These are phyloP conservation scores for Pammene aurita DNA, from an alignment of 2,888 invertebrate genomes.

Conservation along the genomic window DNA sequence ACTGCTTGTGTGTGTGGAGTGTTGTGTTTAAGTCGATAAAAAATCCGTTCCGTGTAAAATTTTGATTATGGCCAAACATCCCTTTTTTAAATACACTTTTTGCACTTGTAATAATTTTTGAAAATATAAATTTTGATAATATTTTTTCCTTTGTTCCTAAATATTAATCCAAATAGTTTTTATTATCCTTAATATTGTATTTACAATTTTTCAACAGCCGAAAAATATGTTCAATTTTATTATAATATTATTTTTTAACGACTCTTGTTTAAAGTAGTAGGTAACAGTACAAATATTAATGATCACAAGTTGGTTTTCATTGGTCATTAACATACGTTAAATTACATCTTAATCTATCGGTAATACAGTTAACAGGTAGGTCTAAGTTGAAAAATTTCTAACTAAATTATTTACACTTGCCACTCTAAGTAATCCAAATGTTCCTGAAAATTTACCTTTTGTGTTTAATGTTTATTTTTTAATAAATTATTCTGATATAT, in stretches of 20 bases:
- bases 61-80: slow-evolving; percentile 81
- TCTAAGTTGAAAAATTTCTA: slow-evolving; percentile 68
- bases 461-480: background rate
- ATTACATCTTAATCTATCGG: slow-evolving; percentile 79
- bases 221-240: slow-evolving; percentile 83
- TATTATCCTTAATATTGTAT: slow-evolving; percentile 83
- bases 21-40: slow-evolving; percentile 80
- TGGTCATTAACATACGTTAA: slow-evolving; percentile 84
- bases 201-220: slow-evolving; percentile 84
- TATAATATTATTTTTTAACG: slow-evolving; percentile 83
- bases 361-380: slow-evolving; percentile 80
- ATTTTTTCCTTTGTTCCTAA: slow-evolving; percentile 82
- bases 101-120: slow-evolving; percentile 83
- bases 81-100: slow-evolving; percentile 79
- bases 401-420: slow-evolving; percentile 69
- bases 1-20: slow-evolving; percentile 75
- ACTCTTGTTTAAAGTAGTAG: slow-evolving; percentile 84
- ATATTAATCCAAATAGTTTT: slow-evolving; percentile 84
- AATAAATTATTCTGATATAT: background rate
- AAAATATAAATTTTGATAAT: slow-evolving; percentile 84
- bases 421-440: slow-evolving; percentile 44
- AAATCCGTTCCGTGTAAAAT: slow-evolving; percentile 71
- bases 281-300: slow-evolving; percentile 85
- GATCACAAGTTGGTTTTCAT: slow-evolving; percentile 85
- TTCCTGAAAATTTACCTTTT: slow-evolving; percentile 13